Evolutionary conservation across 2,797 vertebrate species (phyloP), one percentile per base, ranked within the genome.

Genomic region (Psittacula echo): DNA sequence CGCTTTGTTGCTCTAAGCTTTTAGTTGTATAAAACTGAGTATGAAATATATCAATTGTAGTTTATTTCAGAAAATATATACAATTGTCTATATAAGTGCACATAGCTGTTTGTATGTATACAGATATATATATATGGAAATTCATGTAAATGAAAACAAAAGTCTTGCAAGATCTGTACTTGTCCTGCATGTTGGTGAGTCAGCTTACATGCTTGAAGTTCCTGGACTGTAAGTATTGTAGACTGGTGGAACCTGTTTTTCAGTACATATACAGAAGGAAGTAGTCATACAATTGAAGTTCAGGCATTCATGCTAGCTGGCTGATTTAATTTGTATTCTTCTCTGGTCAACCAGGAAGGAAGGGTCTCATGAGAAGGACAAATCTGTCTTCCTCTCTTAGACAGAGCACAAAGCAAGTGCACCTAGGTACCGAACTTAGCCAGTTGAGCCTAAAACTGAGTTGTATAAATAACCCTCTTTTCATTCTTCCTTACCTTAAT

Each of bases 401-500:
- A 24, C 9, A 37, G 22, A 77, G 29, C 37, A 80, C 67, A 76
- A 87, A 89, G 20, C n/a, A 61, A 48, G 23, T 72, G 70, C 73
- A 87, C 44, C n/a, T 17, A 72, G 68, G 19, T 83, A 16, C 26
- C 23, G 61, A 11, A 71, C 91, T 82, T 92, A 93, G 32, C 76
- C 77, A 79, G 42, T 26, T 82, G 83, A 93, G 74, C 74, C 64
- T 90, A 39, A 93, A 92, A 87, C 64, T 27, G 47, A 73, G 37
- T 74, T 73, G n/a, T 65, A 60, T 79, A 81, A 96, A 80, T 85
- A 95, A 89, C 84, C 21, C 4, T 72, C 76, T 64, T 87, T 93
- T 92, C 83, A 64, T 82, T 90, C 80, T 87, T 90, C 67, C 71
- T 95, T 90, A 72, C 68, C 65, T 96, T 95, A 97, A 96, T 96